Evolutionary conservation across 2,797 vertebrate genomes (phyloP).

Genomic region (Scyliorhinus canicula): DNA sequence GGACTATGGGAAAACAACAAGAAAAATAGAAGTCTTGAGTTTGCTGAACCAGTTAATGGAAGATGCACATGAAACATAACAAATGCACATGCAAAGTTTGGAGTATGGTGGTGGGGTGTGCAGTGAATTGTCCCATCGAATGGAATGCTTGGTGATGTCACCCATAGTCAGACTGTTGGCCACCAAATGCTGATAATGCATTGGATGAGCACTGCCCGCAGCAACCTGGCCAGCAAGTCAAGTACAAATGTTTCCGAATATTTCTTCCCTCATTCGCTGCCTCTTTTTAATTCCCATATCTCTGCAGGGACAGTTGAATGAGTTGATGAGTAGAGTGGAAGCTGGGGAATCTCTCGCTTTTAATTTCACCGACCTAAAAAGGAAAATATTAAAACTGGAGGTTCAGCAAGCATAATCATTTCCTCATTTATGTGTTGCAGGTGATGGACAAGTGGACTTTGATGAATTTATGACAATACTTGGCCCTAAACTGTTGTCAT

Average conservation of each 20-base stretch:
- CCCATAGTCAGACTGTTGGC: not conserved
- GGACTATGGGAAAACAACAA: not conserved
- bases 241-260: not conserved
- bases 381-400: not conserved
- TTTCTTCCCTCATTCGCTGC: not conserved
- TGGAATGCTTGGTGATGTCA: not conserved
- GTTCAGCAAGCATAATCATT: not conserved
- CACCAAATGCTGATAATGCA: not conserved
- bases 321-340: not conserved
- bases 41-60: not conserved
- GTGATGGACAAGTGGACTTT: conserved; percentile 91
- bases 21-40: not conserved
- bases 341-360: not conserved
- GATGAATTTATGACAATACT: conserved; percentile 97
- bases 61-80: not conserved
- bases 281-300: not conserved
- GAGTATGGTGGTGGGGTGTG: not conserved
- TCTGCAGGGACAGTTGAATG: not conserved
- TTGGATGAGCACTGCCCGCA: not conserved
- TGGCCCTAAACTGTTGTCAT: conserved; percentile 85
- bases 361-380: not conserved
- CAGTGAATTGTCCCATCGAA: not conserved
- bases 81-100: not conserved
- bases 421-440: not conserved
- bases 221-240: not conserved